Evolutionary conservation across 2,113 vertebrate genomes (phyloP), one percentile per base, ranked within the genome.

Genomic region (Ammodytes dubius): DNA sequence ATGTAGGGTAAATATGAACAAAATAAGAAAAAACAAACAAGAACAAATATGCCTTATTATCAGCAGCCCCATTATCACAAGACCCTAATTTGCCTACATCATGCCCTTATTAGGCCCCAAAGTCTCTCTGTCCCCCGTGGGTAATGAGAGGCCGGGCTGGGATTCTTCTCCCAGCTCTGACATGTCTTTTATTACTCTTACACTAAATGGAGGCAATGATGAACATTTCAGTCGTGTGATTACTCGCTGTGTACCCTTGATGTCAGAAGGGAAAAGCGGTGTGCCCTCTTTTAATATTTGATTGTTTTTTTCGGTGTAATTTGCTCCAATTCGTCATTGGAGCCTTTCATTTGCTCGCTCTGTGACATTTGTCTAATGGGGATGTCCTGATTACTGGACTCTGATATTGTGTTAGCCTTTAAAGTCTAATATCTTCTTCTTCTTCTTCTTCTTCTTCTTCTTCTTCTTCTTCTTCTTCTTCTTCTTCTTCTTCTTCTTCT

Each of bases 231-330:
- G 72, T 91, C 54, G 83, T 92, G 82, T 88, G 91, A 94, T 95
- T 93, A 92, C 90, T 90, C 52, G 59, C 79, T 90, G 85, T 87
- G 90, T 83, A 91, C 87, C 91, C 89, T 95, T 95, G 94, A 95
- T 95, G 91, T 94, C 90, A 90, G 73, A 90, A 66, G 77, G 71
- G 84, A 90, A 92, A 91, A 91, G 88, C 90, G 87, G 86, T 88
- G 85, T 92, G 91, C 84, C 93, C 94, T 94, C 88, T 95, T 95
- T 96, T 95, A 95, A 95, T 96, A 95, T 96, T 95, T 96, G 91
- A 96, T 95, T 92, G 90, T 93, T 95, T 94, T 63, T 93, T 91
- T 85, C 86, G 78, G 50, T 78, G 79, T 94, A 94, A 96, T 96
- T 96, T 95, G 59, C 67, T 94, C 94, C 95, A 95, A 96, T 96